Evolutionary conservation across 2,113 vertebrate genomes (phyloP).

Genomic region (Syrrhaptes paradoxus): DNA sequence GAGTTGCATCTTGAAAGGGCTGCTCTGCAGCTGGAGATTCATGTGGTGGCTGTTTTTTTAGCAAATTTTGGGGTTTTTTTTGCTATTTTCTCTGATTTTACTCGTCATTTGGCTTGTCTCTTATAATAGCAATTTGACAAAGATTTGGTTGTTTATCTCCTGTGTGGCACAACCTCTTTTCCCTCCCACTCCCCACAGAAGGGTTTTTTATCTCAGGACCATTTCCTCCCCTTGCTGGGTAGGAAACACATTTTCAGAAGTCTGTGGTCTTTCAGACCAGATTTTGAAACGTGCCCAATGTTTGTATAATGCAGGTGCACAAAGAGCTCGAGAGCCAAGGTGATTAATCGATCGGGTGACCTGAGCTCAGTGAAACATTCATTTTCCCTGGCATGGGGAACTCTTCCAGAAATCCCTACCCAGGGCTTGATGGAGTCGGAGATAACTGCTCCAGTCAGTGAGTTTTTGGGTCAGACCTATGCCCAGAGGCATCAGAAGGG

Average conservation of each 20-base stretch:
- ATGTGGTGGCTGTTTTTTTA: not conserved
- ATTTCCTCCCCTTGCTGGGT: not conserved
- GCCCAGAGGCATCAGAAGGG: not conserved
- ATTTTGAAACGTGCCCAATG: not conserved
- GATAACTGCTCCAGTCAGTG: not conserved
- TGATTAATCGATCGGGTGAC: not conserved
- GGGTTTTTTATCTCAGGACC: not conserved
- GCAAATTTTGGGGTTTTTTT: not conserved
- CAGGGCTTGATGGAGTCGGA: not conserved
- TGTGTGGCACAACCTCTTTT: not conserved
- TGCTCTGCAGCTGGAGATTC: not conserved
- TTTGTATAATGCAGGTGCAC: not conserved
- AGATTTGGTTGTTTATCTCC: not conserved
- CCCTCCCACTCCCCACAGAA: not conserved
- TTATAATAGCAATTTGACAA: not conserved
- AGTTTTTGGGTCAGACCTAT: not conserved
- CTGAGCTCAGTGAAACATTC: not conserved
- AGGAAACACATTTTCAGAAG: not conserved
- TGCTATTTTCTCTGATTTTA: not conserved
- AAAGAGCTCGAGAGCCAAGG: not conserved
- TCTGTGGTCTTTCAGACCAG: accelerated
- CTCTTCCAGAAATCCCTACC: not conserved
- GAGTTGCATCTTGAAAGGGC: not conserved
- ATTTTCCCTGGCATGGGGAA: not conserved
- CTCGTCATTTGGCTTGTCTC: not conserved